Evolutionary conservation across 2,888 invertebrate species (phyloP).

Genomic region (Euplexia lucipara): DNA sequence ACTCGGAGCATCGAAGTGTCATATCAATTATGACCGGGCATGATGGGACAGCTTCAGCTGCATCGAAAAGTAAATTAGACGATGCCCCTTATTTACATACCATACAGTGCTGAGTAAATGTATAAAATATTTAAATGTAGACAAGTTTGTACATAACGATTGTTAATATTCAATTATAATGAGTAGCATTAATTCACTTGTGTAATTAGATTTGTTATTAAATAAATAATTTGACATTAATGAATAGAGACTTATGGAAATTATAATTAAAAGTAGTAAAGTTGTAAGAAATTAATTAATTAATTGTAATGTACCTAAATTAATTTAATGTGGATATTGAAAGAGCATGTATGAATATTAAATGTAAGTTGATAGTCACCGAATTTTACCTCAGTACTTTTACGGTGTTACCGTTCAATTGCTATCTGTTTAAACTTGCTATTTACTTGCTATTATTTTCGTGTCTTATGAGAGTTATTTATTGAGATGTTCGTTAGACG

Average conservation of each 20-base stretch:
- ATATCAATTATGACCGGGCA: conserved; percentile 87
- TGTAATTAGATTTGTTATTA: conserved; percentile 15
- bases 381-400: conserved; percentile 74
- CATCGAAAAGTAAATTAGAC: conserved; percentile 80
- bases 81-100: conserved; percentile 82
- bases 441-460: conserved; percentile 43
- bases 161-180: conserved; percentile 22
- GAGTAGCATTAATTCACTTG: conserved; percentile 23
- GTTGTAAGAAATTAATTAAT: conserved; percentile 8
- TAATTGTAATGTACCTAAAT: conserved; percentile 6
- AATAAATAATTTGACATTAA: conserved; percentile 16
- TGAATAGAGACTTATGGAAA: conserved; percentile 4
- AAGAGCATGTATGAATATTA: conserved; percentile 33
- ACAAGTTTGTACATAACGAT: conserved; percentile 57
- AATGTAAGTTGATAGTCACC: conserved; percentile 69
- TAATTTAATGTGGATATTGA: conserved; percentile 28
- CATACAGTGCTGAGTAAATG: conserved; percentile 79
- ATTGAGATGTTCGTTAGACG: conserved; percentile 48
- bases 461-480: conserved; percentile 40
- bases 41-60: conserved; percentile 80
- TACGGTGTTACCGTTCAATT: conserved; percentile 47
- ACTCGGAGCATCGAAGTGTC: conserved; percentile 88
- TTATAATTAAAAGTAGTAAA: not conserved
- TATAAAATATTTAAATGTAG: conserved; percentile 41
- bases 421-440: conserved; percentile 28